Evolutionary conservation across 2,113 vertebrate species (phyloP).

Genomic region (Nansenia antarctica): DNA sequence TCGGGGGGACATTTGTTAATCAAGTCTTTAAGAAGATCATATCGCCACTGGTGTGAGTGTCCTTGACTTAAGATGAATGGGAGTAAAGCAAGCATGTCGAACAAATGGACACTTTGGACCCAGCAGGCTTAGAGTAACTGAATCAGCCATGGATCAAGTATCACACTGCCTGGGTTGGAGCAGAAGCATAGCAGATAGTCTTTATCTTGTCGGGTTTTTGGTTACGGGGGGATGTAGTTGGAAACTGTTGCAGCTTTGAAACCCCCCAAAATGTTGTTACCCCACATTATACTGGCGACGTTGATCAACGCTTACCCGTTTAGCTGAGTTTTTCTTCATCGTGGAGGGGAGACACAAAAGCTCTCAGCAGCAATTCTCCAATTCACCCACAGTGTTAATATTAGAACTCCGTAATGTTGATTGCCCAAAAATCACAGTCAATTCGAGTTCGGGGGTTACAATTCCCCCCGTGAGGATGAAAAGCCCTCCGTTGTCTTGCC

Average conservation of each 20-base stretch:
- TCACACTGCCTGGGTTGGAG: too few relatives aligned
- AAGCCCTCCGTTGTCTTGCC: conserved; percentile 14
- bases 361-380: conserved; percentile 9
- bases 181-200: too few relatives aligned
- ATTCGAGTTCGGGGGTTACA: conserved; percentile 25
- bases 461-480: neutral
- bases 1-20: neutral
- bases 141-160: conserved; percentile 5
- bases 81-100: neutral
- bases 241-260: too few relatives aligned
- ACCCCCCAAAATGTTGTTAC: too few relatives aligned
- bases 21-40: neutral
- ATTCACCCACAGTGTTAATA: conserved; percentile 15
- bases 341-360: neutral
- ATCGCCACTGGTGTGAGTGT: neutral
- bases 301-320: conserved; percentile 75
- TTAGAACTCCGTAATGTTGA: conserved; percentile 16
- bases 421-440: conserved; percentile 14
- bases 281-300: neutral
- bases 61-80: neutral
- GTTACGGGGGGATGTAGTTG: neutral
- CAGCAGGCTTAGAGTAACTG: neutral
- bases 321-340: conserved; percentile 84
- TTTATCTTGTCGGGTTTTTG: neutral
- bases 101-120: conserved; percentile 14